Evolutionary conservation across 2,888 invertebrate species (phyloP).

Genomic region (Parascotia fuliginaria): DNA sequence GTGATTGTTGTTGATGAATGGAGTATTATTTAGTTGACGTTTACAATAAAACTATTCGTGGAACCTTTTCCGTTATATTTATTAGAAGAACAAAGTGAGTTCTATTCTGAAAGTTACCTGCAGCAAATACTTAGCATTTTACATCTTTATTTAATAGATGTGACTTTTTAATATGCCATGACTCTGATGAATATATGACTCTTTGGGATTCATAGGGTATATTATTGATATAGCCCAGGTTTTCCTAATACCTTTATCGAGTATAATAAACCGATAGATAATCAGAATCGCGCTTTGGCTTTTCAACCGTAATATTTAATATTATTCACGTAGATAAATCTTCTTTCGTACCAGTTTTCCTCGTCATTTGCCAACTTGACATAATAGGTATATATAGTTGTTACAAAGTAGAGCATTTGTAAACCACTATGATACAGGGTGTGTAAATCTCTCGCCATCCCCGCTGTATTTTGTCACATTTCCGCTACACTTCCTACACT

Average conservation of each 20-base stretch:
- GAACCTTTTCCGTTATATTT: slow-evolving; percentile 32
- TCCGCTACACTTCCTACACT: slow-evolving; percentile 49
- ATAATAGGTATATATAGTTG: slow-evolving; percentile 32
- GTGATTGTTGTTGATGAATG: slow-evolving; percentile 59
- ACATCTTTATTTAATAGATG: no score
- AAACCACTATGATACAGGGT: slow-evolving; percentile 43
- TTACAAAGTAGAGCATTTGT: slow-evolving; percentile 38
- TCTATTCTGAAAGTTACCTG: neutral
- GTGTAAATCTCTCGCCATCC: slow-evolving; percentile 51
- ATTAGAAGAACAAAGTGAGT: slow-evolving; percentile 2
- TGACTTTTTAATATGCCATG: no score
- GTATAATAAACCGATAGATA: neutral
- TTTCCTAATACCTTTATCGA: no score
- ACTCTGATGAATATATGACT: no score
- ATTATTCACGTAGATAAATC: slow-evolving; percentile 23
- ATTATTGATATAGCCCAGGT: no score
- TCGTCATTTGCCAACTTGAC: slow-evolving; percentile 34
- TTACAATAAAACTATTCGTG: slow-evolving; percentile 39
- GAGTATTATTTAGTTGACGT: slow-evolving; percentile 44
- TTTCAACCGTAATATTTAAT: slow-evolving; percentile 7
- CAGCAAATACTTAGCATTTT: no score
- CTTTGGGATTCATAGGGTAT: no score
- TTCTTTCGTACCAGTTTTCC: slow-evolving; percentile 17
- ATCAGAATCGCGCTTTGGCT: neutral
- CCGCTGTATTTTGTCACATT: slow-evolving; percentile 48